Evolutionary conservation across 1,140 invertebrate genomes (phyloP), one percentile per base, ranked within the genome.

Genomic region (Drosophila subobscura): DNA sequence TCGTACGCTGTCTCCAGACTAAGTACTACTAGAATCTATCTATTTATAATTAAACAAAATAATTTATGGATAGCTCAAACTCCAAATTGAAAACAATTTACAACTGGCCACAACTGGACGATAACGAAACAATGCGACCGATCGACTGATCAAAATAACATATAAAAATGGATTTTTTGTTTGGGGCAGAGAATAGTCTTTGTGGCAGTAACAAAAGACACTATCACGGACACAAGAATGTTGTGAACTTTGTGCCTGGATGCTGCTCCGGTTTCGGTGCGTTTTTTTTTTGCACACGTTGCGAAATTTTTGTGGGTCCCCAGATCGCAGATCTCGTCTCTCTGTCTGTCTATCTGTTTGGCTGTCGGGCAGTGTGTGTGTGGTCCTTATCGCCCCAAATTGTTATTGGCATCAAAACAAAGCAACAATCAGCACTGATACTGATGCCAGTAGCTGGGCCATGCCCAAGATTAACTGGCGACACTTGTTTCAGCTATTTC

Each of bases 311-410:
- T 6, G 5, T 46, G 41, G 16, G 47, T 47, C 44, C 16, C 16
- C 16, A 20, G 16, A 20, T 20, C 16, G 16, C 29, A 58, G 29
- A n/a, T 27, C 20, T n/a, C n/a, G 22, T 42, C 42, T 44, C n/a
- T 52, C 27, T 71, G 45, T 72, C 58, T 23, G 33, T 59, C 8
- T 7, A 25, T 51, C 47, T 1, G 20, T 23, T 2, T 22, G 54
- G 60, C 54, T 20, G 55, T 61, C 16, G 10, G 14, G 14, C 12
- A 16, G 46, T 16, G 5, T 56, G 52, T 70, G 75, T 81, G 78
- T 81, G 78, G 78, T 83, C 73, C 79, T 81, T 81, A 81, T 84
- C 81, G 51, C 52, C 37, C n/a, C 52, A 10, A 73, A 77, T 53
- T 72, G 46, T 47, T 54, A 70, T 54, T 80, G 57, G 53, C 53